phyloP scores from a whole-genome alignment of 2,113 vertebrate species.

The Holacanthus passer region DNA sequence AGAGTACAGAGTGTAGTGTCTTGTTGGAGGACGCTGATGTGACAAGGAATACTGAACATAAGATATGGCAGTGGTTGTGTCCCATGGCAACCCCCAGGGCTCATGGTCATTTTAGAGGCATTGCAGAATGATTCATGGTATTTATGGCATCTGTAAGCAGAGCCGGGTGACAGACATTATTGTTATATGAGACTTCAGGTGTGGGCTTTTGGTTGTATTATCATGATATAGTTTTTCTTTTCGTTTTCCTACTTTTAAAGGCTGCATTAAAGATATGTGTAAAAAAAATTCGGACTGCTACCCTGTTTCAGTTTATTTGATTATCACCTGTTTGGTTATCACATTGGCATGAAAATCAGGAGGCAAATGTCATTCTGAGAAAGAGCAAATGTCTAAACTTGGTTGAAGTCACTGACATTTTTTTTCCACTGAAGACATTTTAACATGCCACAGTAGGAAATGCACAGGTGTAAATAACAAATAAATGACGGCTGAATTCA shows the following conservation, averaged over 20 bases:
- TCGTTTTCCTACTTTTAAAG: not conserved
- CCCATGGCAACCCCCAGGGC: not conserved
- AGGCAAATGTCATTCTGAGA: not conserved
- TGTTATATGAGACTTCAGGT: not conserved
- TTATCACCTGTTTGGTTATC: no score
- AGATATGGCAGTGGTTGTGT: slow-evolving; percentile 11
- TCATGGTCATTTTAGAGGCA: not conserved
- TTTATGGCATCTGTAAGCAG: not conserved
- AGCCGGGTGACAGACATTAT: not conserved
- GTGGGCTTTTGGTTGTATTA: not conserved
- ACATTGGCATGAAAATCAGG: not conserved
- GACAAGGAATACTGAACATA: not conserved
- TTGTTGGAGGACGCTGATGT: slow-evolving; percentile 17
- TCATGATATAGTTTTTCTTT: not conserved
- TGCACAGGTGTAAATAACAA: not conserved
- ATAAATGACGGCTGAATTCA: not conserved
- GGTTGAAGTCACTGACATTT: not conserved
- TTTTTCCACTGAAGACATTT: not conserved
- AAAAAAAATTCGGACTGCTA: not conserved
- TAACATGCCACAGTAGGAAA: not conserved
- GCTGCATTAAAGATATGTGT: not conserved
- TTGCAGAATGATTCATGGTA: slow-evolving; percentile 6
- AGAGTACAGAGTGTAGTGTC: not conserved
- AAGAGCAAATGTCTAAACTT: not conserved
- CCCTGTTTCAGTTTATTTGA: not conserved